Evolutionary conservation across 2,888 invertebrate genomes (phyloP).

Genomic region (Yponomeuta cagnagella): DNA sequence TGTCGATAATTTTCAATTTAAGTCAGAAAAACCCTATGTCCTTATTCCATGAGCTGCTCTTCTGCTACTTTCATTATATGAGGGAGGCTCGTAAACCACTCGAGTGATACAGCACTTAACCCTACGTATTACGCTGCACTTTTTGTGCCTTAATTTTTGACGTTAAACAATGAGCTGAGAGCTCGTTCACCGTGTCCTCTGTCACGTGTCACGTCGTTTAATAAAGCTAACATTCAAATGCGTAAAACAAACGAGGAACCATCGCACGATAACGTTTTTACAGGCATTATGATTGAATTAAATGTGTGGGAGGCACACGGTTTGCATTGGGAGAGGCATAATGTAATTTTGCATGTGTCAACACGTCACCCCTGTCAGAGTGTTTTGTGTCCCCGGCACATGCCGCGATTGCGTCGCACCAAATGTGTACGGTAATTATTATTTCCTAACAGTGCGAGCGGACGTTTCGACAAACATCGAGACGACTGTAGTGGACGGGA

Average conservation of each 20-base stretch:
- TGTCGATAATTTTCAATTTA: no score
- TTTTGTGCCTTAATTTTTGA: not conserved
- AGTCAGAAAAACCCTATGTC: no score
- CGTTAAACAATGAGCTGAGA: not conserved
- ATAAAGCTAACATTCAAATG: not conserved
- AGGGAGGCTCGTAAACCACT: not conserved
- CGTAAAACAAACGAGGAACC: not conserved
- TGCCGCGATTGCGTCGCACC: conserved; percentile 21
- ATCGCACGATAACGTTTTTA: not conserved
- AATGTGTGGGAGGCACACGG: conserved; percentile 9
- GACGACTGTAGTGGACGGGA: not conserved
- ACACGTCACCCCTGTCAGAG: conserved; percentile 29
- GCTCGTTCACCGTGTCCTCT: not conserved
- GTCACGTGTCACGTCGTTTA: not conserved
- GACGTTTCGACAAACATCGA: not conserved
- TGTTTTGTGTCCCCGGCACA: conserved; percentile 34
- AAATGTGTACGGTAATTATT: conserved; percentile 19
- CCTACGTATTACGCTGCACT: not conserved
- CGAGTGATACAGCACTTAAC: not conserved
- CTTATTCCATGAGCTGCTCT: not conserved
- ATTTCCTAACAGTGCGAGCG: conserved; percentile 13
- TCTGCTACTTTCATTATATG: not conserved
- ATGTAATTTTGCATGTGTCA: conserved; percentile 60
- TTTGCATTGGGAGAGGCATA: conserved; percentile 25
- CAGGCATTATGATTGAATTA: conserved; percentile 11